A percentile compares a stretch with the other conserved stretches of the same genome.
phyloP scores from a whole-genome alignment of 2,797 vertebrate species.

The Merluccius polli region DNA sequence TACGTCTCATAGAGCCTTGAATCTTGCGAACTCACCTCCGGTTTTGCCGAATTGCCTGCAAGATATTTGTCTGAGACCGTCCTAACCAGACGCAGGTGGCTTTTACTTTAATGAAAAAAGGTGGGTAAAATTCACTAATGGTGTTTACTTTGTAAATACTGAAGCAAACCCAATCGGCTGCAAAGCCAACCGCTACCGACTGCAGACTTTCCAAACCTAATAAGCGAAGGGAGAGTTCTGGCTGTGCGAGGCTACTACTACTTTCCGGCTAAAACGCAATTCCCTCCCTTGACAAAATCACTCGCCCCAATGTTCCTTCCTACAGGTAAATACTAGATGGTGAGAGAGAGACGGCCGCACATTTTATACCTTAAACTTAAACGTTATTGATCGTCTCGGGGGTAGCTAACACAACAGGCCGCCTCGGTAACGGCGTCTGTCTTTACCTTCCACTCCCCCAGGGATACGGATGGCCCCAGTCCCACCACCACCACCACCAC shows the following conservation, averaged over 20 bases:
- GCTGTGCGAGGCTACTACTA: background rate
- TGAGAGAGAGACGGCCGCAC: background rate
- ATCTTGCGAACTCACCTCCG: background rate
- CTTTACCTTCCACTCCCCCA: constrained; percentile 23
- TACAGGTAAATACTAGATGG: background rate
- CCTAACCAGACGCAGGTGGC: too few relatives aligned
- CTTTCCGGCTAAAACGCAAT: constrained; percentile 14
- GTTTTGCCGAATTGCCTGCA: too few relatives aligned
- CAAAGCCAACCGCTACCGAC: background rate
- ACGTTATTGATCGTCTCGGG: constrained; percentile 33
- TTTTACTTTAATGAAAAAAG: background rate
- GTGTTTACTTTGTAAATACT: background rate
- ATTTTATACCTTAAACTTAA: background rate
- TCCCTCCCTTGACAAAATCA: background rate
- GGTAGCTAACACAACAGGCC: constrained; percentile 46
- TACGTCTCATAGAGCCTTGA: constrained; percentile 10
- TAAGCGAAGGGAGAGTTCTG: background rate
- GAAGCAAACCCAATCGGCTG: background rate
- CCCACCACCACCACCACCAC: background rate
- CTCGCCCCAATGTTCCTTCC: background rate
- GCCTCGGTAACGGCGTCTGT: constrained; percentile 35
- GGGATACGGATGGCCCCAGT: constrained; percentile 35
- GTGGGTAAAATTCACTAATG: background rate
- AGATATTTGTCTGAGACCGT: too few relatives aligned
- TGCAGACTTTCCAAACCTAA: background rate